Evolutionary conservation across 37 sponge, comb jelly and placozoan species (phyloP), one percentile per base, ranked within the genome.

Genomic region (Crambe crambe): DNA sequence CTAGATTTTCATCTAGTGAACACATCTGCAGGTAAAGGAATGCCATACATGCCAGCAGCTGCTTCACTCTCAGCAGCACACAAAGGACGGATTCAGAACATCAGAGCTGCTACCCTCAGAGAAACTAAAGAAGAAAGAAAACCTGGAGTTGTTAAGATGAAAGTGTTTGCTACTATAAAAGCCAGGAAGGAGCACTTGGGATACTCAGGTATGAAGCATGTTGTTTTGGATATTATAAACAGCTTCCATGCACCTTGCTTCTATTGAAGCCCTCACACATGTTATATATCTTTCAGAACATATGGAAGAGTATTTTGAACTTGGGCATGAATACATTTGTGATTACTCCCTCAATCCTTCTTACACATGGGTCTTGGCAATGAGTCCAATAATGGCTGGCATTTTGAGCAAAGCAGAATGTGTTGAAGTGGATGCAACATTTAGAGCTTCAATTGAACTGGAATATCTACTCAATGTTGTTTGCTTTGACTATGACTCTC

Each of bases 21-120:
- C 31, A 27, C 30, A n/a, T n/a, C n/a, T n/a, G n/a, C 36, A 81
- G 81, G 81, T 5, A 70, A 81, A 81, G 81, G 81, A 58, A 72
- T 71, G 73, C 30, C 71, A 21, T 81, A 81, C 35, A 51, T 81
- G 42, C 81, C 79, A 66, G 56, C 44, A 40, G 77, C 40, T 36
- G 51, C 22, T 30, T 32, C 21, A 21, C 29, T 47, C n/a, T 62
- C 77, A 60, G 77, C 77, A 76, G 43, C 77, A 40, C 62, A 76
- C 64, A 76, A 76, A 17, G 77, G 64, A 20, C 58, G 17, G 27
- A 62, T 76, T 26, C 58, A 76, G 42, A 76, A 76, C 43, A 60
- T 76, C 42, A 29, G 77, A 31, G 26, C 63, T 26, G 42, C 77
- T 22, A 39, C 29, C 42, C 77, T 76, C 9, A 21, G 42, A 61